Evolutionary conservation across 2,797 vertebrate genomes (phyloP), one percentile per base, ranked within the genome.

Genomic region (Sebastes goodei): DNA sequence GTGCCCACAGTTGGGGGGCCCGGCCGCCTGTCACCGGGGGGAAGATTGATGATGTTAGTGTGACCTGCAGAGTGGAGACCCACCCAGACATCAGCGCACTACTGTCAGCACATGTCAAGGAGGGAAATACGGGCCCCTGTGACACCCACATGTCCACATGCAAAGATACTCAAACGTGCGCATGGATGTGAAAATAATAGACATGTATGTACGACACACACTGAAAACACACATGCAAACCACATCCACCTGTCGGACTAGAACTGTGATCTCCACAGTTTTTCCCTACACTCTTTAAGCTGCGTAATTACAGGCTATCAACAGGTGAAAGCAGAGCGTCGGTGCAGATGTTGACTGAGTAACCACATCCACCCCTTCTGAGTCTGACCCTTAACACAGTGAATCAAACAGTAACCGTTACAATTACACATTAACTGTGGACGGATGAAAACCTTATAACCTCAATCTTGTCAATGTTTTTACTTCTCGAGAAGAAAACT

Each of bases 11-110:
- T 88, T 59, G 93, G 95, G 93, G 91, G 91, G 76, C 68, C 79
- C 38, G 70, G 90, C 78, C 59, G 77, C 90, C 94, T 96, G 96
- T 96, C 96, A 96, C 84, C 70, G n/a, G 64, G 71, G 79, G 78
- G 76, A 94, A 96, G 96, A 97, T 96, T 96, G 96, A 97, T 97
- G 96, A 96, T 97, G 96, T 96, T 96, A 77, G 95, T 96, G 94
- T 96, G 96, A 97, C 96, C 96, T 78, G 81, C 80, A 83, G 95
- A 95, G 94, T 85, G 90, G 93, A 90, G 93, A 92, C 94, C 95
- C 94, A 91, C 94, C 94, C 93, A 95, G 90, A 90, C 91, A 95
- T 93, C 93, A 90, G 35, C 68, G 49, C 83, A 78, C 88, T 77
- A 91, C 94, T 94, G 95, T 95, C 95, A 95, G 91, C 93, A 21